Base-by-base conservation (phyloP, 2,113 vertebrate genomes). In the Ahaetulla prasina region DNA sequence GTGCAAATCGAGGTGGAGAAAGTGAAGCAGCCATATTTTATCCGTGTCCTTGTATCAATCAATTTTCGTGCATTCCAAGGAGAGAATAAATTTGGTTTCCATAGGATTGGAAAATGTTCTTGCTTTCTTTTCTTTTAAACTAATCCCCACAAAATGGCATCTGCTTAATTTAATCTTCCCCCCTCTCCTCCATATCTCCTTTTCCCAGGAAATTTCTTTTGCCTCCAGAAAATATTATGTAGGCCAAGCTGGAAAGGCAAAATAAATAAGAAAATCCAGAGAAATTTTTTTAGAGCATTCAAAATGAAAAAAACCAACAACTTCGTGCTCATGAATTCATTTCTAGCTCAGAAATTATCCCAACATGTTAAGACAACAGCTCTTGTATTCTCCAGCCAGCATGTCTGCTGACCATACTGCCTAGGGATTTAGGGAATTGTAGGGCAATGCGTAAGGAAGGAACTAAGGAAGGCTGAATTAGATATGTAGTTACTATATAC, bases 41-140 rank as follows among this genome's bases (percentile, higher is more conserved):
- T 97, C 95, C 96, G 96, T 94, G 91, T 90, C 92, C 94, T 97
- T 96, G 95, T 97, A 96, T 93, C 95, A 90, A 94, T 94, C 96
- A 95, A 96, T 96, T 97, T 96, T 95, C 93, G 50, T 96, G 95
- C 94, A 96, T 95, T 89, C 92, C 95, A 92, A 95, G 92, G 60
- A 96, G 94, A 93, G 96, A 96, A 95, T 91, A 97, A 94, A 96
- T 93, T 92, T 94, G 93, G 53, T 93, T 96, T 94, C 87, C 92
- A 63, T 94, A 95, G 89, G 92, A 94, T 96, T 63, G 92, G 94
- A 95, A 97, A 97, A 95, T 94, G 95, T 94, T 94, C 30, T 89
- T 90, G 47, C 47, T 90, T 80, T 27, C 25, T 95, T 95, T 93
- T 54, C 23, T 94, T 91, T 90, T 50, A 57, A 91, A 91, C 88